A percentile compares a stretch with the other conserved stretches of the same genome.
phyloP scores from a whole-genome alignment of 2,888 invertebrate genomes.

The Tubulanus polymorphus region DNA sequence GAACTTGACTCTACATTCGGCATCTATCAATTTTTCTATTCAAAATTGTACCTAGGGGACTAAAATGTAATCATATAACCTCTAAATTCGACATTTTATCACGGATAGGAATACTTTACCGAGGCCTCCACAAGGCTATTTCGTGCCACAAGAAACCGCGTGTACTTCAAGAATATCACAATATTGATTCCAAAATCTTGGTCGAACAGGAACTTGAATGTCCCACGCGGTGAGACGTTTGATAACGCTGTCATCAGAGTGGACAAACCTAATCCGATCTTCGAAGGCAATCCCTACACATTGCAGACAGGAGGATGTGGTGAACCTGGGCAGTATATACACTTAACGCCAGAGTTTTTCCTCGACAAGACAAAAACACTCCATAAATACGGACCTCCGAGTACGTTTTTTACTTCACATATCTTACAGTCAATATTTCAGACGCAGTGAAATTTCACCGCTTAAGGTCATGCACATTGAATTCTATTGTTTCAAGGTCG shows the following conservation, averaged over 20 bases:
- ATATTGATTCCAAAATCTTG: conserved; percentile 63
- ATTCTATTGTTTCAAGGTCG: too few relatives aligned
- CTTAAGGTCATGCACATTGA: too few relatives aligned
- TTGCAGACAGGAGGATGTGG: conserved; percentile 28
- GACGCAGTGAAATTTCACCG: too few relatives aligned
- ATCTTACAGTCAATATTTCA: too few relatives aligned
- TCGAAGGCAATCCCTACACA: conserved; percentile 27
- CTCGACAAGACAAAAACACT: conserved; percentile 14
- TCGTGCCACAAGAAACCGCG: conserved; percentile 57
- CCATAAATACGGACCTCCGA: not conserved
- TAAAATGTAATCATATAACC: too few relatives aligned
- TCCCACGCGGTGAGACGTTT: conserved; percentile 24
- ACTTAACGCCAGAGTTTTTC: conserved; percentile 30
- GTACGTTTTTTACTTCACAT: too few relatives aligned
- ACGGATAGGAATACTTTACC: conserved; percentile 58
- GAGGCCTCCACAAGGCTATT: conserved; percentile 61
- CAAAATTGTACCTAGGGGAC: too few relatives aligned
- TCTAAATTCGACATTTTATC: too few relatives aligned
- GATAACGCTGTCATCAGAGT: conserved; percentile 57
- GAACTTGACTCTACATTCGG: too few relatives aligned
- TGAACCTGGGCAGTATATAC: conserved; percentile 25
- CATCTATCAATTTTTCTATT: too few relatives aligned
- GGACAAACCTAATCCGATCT: conserved; percentile 51
- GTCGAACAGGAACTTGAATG: conserved; percentile 53
- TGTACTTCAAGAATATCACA: conserved; percentile 58